Evolutionary conservation across 2,797 vertebrate genomes (phyloP).

Genomic region (Phyllotis vaccarum): DNA sequence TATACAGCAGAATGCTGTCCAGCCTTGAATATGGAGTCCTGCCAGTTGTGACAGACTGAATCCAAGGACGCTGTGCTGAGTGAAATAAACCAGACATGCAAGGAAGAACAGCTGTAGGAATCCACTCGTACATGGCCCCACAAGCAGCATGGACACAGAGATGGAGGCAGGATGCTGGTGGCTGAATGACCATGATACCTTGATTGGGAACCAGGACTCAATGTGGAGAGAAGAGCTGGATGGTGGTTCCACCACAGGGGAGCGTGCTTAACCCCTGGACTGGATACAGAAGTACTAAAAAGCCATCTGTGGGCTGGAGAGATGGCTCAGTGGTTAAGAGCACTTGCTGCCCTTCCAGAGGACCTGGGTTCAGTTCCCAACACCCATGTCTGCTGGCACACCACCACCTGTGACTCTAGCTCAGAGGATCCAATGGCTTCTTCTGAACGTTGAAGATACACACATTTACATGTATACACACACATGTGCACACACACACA

Average conservation of each 20-base stretch:
- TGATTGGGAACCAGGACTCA: too few relatives aligned
- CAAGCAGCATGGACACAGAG: neutral
- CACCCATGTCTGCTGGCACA: neutral
- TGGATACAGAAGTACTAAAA: neutral
- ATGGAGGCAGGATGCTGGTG: neutral
- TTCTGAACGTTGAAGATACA: neutral
- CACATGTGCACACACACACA: too few relatives aligned
- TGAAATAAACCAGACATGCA: neutral
- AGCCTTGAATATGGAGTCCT: neutral
- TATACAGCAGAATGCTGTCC: neutral
- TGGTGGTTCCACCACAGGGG: too few relatives aligned
- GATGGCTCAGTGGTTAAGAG: neutral
- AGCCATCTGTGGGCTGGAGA: neutral
- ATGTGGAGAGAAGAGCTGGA: neutral
- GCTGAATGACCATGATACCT: too few relatives aligned
- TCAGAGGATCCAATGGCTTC: neutral
- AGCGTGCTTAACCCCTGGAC: neutral
- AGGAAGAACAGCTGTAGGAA: neutral
- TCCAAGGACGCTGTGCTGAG: neutral
- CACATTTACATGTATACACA: neutral
- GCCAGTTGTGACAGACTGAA: fast-evolving
- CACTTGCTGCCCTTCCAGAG: neutral
- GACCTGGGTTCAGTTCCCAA: neutral
- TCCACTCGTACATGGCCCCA: fast-evolving
- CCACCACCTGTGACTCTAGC: neutral